Base-by-base conservation (phyloP, 2,888 invertebrate species). In the Eumerus sabulonum region DNA sequence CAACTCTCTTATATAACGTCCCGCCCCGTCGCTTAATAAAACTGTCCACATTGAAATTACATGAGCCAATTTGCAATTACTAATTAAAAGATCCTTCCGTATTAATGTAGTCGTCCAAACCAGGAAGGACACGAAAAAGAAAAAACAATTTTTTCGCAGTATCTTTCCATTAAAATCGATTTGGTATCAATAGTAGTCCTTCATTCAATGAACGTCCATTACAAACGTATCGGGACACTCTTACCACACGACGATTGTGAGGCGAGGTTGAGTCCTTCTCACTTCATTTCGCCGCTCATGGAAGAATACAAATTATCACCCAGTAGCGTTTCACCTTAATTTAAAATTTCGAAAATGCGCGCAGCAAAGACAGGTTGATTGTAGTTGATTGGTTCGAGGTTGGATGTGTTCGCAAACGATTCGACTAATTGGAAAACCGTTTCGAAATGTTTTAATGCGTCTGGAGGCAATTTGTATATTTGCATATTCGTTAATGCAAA, bases 41-140 rank as follows among this genome's bases (percentile, higher is more conserved):
- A 66, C 60, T 66, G 71, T 76, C 71, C 56, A 56, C 60, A 71
- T 56, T 54, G 60, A 66, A 71, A 56, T 51, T 50, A 47, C 42
- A 64, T 36, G 17, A 50, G 56, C 56, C 71, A 76, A 76, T 76
- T 76, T 71, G 66, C 48, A 70, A 76, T 76, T 60, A 76, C 71
- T 66, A 76, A 76, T 76, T 76, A 76, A 76, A 66, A 56, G 71
- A 76, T 76, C 71, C 71, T 50, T 45, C 18, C 44, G 48, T 60
- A 35, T 45, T 13, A 13, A 18, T 17, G 17, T 53, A 5, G 40
- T n/a, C n/a, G n/a, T n/a, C 40, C 40, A n/a, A 5, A 40, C 9
- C 11, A n/a, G 40, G 12, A n/a, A 40, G 12, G n/a, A 3, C 40
- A 40, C 27, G 7, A 27, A 27, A 27, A 27, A 27, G 7, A 27